Base-by-base conservation (phyloP, 2,797 vertebrate genomes). In the Enoplosus armatus region DNA sequence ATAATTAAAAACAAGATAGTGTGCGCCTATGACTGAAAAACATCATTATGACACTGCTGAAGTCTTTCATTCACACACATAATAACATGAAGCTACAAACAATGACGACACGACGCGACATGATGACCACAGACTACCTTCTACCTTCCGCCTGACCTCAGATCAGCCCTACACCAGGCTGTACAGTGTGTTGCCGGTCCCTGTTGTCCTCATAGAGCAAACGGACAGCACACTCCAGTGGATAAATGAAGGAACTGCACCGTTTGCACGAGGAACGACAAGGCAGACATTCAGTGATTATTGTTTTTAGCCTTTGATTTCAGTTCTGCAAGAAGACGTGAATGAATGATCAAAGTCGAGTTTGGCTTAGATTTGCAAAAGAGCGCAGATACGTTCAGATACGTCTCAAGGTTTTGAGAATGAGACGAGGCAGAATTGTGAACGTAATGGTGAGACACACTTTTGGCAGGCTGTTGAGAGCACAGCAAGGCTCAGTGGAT, bases 181-280 rank as follows among this genome's bases (percentile, higher is more conserved):
- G 50, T 29, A 5, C 9, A 2, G 2, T n/a, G 47, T 31, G 54
- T 56, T n/a, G n/a, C n/a, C n/a, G n/a, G 5, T 53, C 24, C 50
- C 50, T 15, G 50, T n/a, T n/a, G n/a, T n/a, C n/a, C n/a, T n/a
- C n/a, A n/a, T n/a, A n/a, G n/a, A n/a, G n/a, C n/a, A n/a, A 45
- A 9, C 35, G 5, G 6, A 54, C 39, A 63, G 71, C 31, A 22
- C 39, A 16, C 63, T 71, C 83, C 33, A 71, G 70, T 74, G 78
- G 60, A 0, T 12, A 3, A 45, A 66, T 29, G 4, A 3, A 3
- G 12, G 18, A 65, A 84, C 18, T 70, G 33, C 54, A 27, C 1
- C 7, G 9, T 48, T 29, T 12, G 9, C 6, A 37, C 35, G 9
- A 3, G 24, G 27, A n/a, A n/a, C n/a, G n/a, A 47, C 4, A 16